A percentile compares a stretch with the other conserved stretches of the same genome.
Conservation (phyloP, 2,113 vertebrate genomes). For the Notarius lentiginosus region DNA sequence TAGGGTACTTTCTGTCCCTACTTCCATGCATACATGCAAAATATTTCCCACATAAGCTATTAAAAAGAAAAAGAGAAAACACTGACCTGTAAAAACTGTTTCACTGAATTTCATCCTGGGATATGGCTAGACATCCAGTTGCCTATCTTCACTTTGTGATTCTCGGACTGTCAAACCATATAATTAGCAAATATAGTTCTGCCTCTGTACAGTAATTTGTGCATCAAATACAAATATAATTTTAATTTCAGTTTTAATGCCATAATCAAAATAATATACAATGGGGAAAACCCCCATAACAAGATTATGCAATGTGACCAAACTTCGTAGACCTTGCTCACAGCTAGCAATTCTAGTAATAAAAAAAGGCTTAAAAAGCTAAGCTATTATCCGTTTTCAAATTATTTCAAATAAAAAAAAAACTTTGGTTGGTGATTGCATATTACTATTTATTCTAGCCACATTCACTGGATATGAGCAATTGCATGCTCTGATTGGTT, state of each 20-base stretch:
- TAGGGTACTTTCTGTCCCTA: too few relatives aligned
- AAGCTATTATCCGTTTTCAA: not conserved
- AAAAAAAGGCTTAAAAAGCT: too few relatives aligned
- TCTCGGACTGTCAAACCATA: not conserved
- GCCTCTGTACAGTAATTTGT: not conserved
- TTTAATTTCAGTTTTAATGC: not conserved
- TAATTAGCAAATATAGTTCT: not conserved
- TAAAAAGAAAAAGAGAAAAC: too few relatives aligned
- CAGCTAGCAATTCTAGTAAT: not conserved
- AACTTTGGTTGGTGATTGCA: not conserved
- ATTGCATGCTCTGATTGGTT: too few relatives aligned
- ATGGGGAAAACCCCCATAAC: not conserved
- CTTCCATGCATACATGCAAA: too few relatives aligned
- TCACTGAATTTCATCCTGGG: not conserved
- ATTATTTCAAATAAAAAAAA: not conserved
- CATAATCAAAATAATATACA: not conserved
- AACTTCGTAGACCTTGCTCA: not conserved
- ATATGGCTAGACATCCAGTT: not conserved
- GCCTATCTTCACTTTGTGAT: not conserved
- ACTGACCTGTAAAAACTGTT: not conserved
- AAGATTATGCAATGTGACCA: not conserved
- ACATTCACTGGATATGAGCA: not conserved
- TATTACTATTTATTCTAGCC: not conserved
- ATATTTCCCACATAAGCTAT: too few relatives aligned
- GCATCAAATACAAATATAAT: not conserved